phyloP scores from a whole-genome alignment of 2,888 invertebrate genomes.

The Drosophila cognata region DNA sequence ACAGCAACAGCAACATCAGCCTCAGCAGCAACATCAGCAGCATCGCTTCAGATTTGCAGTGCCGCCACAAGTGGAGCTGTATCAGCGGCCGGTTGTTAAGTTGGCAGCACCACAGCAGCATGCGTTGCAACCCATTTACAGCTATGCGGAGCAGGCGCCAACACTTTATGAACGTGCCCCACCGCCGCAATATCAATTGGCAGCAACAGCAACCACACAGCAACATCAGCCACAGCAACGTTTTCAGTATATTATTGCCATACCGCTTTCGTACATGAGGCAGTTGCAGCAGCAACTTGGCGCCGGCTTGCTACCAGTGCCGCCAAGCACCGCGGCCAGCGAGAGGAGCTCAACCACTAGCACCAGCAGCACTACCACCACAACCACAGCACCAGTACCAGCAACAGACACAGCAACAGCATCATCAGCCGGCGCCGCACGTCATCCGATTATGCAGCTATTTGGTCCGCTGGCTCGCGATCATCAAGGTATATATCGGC shows the following conservation, averaged over 20 bases:
- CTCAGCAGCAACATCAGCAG: constrained; percentile 23
- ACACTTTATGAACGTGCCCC: constrained; percentile 58
- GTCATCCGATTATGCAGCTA: constrained; percentile 55
- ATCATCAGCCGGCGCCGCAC: constrained; percentile 36
- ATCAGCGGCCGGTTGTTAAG: constrained; percentile 49
- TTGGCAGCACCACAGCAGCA: constrained; percentile 39
- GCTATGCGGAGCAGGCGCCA: constrained; percentile 57
- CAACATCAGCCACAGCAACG: constrained; percentile 66
- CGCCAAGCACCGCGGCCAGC: constrained; percentile 30
- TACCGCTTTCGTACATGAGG: constrained; percentile 79
- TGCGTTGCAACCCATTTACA: constrained; percentile 33
- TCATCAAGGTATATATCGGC: constrained; percentile 73
- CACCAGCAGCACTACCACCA: constrained; percentile 29
- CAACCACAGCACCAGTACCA: constrained; percentile 17
- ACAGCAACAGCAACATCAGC: constrained; percentile 14
- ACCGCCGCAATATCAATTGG: constrained; percentile 50
- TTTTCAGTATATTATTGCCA: constrained; percentile 82
- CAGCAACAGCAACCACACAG: constrained; percentile 46
- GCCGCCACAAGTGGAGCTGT: constrained; percentile 68
- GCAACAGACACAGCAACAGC: constrained; percentile 24
- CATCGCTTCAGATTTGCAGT: constrained; percentile 66
- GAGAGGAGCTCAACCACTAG: constrained; percentile 32
- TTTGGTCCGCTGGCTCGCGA: constrained; percentile 77
- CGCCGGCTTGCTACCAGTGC: constrained; percentile 33
- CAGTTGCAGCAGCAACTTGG: constrained; percentile 76